A percentile compares a stretch with the other conserved stretches of the same genome.
Conservation (phyloP, 2,797 vertebrate species). For the Oryzias sinensis region DNA sequence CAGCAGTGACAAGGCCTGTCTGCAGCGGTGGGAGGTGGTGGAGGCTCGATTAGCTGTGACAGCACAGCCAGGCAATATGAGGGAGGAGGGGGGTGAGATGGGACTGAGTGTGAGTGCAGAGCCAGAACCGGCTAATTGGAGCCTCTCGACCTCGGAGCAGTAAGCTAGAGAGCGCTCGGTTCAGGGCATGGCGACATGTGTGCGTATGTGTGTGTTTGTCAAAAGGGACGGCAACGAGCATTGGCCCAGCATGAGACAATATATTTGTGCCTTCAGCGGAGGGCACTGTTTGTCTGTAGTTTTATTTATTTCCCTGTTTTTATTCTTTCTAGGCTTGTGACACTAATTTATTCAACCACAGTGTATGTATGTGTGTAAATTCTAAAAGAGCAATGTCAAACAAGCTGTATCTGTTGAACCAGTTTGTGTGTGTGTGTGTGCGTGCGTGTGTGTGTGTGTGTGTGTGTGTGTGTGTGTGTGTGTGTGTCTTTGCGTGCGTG, state of each 20-base stretch:
- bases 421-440: conserved; percentile 33
- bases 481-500: no score
- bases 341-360: conserved; percentile 10
- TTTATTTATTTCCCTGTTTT: conserved; percentile 7
- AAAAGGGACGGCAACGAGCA: conserved; percentile 12
- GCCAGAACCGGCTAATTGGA: conserved; percentile 59
- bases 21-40: conserved; percentile 73
- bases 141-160: conserved; percentile 57
- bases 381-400: no score
- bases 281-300: conserved; percentile 8
- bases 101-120: conserved; percentile 19
- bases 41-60: conserved; percentile 78
- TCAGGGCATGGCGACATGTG: conserved; percentile 26
- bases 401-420: not conserved
- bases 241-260: conserved; percentile 2
- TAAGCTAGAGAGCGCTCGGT: conserved; percentile 46
- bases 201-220: conserved; percentile 19
- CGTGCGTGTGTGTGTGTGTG: conserved; percentile 37
- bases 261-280: conserved; percentile 9
- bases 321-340: conserved; percentile 5
- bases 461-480: conserved; percentile 38
- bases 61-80: conserved; percentile 44
- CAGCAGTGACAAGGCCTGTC: conserved; percentile 76
- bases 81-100: conserved; percentile 17
- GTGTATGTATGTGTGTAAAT: conserved; percentile 26